A percentile compares a stretch with the other conserved stretches of the same genome.
These are phyloP conservation scores for Drosophila monieri DNA, from an alignment of 2,888 invertebrate genomes.

Conservation along the genomic window DNA sequence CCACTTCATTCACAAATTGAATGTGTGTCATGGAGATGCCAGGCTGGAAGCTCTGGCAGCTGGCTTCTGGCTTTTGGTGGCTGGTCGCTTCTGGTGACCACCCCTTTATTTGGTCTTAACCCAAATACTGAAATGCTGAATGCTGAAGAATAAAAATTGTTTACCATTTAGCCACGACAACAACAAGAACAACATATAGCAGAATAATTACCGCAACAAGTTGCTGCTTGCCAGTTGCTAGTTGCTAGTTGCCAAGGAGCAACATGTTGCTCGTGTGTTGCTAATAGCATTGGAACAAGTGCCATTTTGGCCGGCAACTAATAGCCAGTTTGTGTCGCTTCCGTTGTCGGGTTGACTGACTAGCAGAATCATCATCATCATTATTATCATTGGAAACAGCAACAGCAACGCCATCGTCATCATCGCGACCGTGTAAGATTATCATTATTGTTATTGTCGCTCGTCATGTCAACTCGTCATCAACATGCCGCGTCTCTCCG, in stretches of 20 bases:
- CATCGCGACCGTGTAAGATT: slow-evolving; percentile 56
- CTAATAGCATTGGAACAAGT: slow-evolving; percentile 79
- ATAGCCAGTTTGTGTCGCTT: slow-evolving; percentile 79
- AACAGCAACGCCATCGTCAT: slow-evolving; percentile 13
- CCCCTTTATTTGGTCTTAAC: slow-evolving; percentile 80
- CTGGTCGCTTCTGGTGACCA: slow-evolving; percentile 53
- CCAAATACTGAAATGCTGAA: slow-evolving; percentile 67
- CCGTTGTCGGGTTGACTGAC: slow-evolving; percentile 65
- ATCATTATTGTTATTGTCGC: slow-evolving; percentile 75
- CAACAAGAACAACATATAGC: slow-evolving; percentile 1
- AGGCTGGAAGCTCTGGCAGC: slow-evolving; percentile 42
- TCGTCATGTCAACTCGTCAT: slow-evolving; percentile 80
- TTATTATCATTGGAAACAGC: slow-evolving; percentile 15
- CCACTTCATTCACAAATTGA: slow-evolving; percentile 75
- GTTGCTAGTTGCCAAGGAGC: slow-evolving; percentile 41
- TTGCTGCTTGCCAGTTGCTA: slow-evolving; percentile 53
- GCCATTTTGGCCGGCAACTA: slow-evolving; percentile 79
- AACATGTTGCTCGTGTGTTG: slow-evolving; percentile 70
- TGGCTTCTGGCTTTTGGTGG: slow-evolving; percentile 17
- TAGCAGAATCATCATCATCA: slow-evolving; percentile 33
- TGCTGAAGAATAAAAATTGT: slow-evolving; percentile 63
- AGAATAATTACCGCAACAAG: slow-evolving; percentile 55
- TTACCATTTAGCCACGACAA: slow-evolving; percentile 67
- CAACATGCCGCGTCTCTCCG: slow-evolving; percentile 57
- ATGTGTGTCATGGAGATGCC: slow-evolving; percentile 64